Evolutionary conservation across 2,113 vertebrate species (phyloP).

Genomic region (Regulus satrapa): DNA sequence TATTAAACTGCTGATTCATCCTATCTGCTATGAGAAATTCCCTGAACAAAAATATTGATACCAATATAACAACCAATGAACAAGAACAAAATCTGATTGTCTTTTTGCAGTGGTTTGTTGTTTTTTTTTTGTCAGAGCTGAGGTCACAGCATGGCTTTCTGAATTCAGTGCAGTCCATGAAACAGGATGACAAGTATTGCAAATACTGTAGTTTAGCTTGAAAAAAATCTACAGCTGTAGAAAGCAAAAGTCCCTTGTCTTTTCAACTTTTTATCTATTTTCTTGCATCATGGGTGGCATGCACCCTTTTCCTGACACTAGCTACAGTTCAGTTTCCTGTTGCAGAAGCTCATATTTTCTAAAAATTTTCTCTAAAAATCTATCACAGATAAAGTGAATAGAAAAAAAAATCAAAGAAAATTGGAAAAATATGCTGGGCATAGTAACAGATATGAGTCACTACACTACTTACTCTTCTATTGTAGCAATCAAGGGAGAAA

Average conservation of each 20-base stretch:
- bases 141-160: not conserved
- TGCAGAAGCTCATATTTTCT: not conserved
- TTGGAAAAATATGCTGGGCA: not conserved
- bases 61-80: not conserved
- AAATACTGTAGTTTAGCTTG: not conserved
- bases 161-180: not conserved
- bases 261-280: not conserved
- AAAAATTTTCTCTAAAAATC: not conserved
- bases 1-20: not conserved
- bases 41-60: not conserved
- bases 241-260: not conserved
- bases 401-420: slow-evolving; percentile 28
- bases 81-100: not conserved
- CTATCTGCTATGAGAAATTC: not conserved
- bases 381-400: not conserved
- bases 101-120: not conserved
- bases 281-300: not conserved
- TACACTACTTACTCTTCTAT: not conserved
- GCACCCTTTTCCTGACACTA: not conserved
- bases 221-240: not conserved
- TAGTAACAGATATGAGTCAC: not conserved
- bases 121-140: not conserved
- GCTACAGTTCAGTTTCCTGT: not conserved
- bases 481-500: not conserved
- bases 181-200: not conserved